Conservation (phyloP, 2,113 vertebrate genomes). For the Hemichromis elongatus region DNA sequence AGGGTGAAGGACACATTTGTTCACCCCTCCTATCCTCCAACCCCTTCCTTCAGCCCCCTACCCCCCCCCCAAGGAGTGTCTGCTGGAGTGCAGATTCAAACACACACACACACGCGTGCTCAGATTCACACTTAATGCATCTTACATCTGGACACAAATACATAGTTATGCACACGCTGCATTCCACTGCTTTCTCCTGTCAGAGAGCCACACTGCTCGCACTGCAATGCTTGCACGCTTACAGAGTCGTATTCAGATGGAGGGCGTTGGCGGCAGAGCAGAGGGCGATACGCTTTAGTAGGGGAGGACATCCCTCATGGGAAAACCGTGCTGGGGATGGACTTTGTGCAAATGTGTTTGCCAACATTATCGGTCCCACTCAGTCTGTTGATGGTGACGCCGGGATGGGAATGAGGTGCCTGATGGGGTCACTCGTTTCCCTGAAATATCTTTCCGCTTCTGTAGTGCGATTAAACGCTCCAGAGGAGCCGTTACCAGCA, state of each 20-base stretch:
- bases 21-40: background rate
- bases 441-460: background rate
- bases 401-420: background rate
- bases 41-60: background rate
- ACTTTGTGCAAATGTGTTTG: background rate
- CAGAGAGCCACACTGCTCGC: background rate
- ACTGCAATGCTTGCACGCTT: background rate
- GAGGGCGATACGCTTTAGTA: background rate
- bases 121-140: background rate
- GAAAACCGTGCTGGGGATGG: background rate
- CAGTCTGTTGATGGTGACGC: background rate
- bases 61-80: background rate
- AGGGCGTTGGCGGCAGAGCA: background rate
- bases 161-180: background rate
- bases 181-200: background rate
- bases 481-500: background rate
- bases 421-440: background rate
- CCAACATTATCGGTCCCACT: background rate
- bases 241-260: background rate
- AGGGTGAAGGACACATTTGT: conserved; percentile 52
- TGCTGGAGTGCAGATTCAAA: background rate
- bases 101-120: background rate
- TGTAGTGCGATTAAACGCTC: background rate
- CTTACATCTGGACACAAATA: background rate
- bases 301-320: background rate